Conservation (phyloP, 2,797 vertebrate species). For the Emys orbicularis region DNA sequence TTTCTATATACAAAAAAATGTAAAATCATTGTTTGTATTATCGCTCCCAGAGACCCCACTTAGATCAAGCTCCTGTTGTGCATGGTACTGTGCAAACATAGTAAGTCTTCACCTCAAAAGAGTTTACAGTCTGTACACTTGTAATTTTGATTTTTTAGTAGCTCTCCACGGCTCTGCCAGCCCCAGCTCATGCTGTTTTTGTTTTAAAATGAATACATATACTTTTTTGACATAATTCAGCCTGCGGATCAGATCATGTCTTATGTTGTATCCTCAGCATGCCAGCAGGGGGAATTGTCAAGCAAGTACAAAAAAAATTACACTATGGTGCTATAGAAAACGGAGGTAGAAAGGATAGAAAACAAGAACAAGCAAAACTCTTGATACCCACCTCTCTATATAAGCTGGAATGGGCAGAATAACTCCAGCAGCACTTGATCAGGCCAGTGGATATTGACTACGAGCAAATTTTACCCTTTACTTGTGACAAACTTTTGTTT, state of each 20-base stretch:
- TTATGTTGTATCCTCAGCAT: background rate
- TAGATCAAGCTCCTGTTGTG: background rate
- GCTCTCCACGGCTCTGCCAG: background rate
- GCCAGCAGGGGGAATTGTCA: background rate
- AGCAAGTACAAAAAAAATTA: background rate
- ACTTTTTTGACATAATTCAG: background rate
- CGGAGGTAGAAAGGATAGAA: background rate
- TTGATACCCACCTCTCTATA: background rate
- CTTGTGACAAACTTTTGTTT: background rate
- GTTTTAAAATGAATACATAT: background rate
- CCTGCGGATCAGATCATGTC: accelerated
- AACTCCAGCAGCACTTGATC: background rate
- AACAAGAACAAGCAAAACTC: background rate
- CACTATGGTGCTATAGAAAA: background rate
- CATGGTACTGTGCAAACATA: background rate
- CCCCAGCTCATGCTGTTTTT: background rate
- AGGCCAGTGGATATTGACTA: background rate
- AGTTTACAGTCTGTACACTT: background rate
- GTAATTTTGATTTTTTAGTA: background rate
- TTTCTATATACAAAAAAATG: background rate
- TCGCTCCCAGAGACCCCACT: background rate
- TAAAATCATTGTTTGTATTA: background rate
- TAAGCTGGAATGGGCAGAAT: background rate
- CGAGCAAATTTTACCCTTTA: background rate
- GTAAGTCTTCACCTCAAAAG: background rate